Percentiles rank a stretch among this genome's conserved stretches.
These are phyloP conservation scores for Rhodophaea formosa DNA, from an alignment of 2,888 invertebrate genomes.

Conservation along the genomic window DNA sequence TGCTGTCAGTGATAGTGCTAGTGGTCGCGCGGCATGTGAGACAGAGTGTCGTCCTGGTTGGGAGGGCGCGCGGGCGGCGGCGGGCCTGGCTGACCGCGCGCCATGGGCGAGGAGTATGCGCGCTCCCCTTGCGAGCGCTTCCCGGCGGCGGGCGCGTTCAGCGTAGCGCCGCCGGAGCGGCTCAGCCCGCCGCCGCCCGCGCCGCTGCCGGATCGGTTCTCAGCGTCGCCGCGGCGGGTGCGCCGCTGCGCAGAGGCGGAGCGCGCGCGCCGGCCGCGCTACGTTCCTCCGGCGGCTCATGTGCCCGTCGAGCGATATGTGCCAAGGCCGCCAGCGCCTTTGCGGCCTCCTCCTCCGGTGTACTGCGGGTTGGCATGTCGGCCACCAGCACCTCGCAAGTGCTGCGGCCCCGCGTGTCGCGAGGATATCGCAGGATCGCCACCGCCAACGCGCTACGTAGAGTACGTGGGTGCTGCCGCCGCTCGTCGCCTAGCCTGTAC, in stretches of 20 bases:
- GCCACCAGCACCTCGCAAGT: constrained; percentile 65
- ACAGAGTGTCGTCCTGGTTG: constrained; percentile 56
- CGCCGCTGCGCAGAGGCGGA: constrained; percentile 85
- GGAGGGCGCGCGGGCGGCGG: constrained; percentile 76
- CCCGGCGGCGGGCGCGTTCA: constrained; percentile 80
- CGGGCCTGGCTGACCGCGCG: constrained; percentile 75
- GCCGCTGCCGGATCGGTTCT: constrained; percentile 80
- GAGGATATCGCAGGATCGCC: constrained; percentile 69
- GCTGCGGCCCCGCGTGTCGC: constrained; percentile 72
- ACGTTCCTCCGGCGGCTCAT: constrained; percentile 85
- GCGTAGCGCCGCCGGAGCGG: constrained; percentile 84
- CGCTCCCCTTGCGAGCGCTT: constrained; percentile 80
- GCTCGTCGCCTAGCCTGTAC: constrained; percentile 81
- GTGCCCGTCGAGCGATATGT: constrained; percentile 87
- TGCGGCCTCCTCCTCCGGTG: constrained; percentile 74
- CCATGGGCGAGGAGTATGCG: constrained; percentile 79
- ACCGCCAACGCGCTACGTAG: constrained; percentile 79
- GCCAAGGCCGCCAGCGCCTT: constrained; percentile 80
- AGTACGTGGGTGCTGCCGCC: constrained; percentile 84
- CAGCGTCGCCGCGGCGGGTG: constrained; percentile 82
- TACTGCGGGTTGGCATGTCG: constrained; percentile 79
- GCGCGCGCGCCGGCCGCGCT: constrained; percentile 82
- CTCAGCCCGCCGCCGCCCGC: constrained; percentile 84
- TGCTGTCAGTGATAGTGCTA: constrained; percentile 65
- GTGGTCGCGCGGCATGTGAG: constrained; percentile 74